These are phyloP conservation scores for Zaprionus tsacasi DNA, from an alignment of 1,140 invertebrate species.

Conservation along the genomic window DNA sequence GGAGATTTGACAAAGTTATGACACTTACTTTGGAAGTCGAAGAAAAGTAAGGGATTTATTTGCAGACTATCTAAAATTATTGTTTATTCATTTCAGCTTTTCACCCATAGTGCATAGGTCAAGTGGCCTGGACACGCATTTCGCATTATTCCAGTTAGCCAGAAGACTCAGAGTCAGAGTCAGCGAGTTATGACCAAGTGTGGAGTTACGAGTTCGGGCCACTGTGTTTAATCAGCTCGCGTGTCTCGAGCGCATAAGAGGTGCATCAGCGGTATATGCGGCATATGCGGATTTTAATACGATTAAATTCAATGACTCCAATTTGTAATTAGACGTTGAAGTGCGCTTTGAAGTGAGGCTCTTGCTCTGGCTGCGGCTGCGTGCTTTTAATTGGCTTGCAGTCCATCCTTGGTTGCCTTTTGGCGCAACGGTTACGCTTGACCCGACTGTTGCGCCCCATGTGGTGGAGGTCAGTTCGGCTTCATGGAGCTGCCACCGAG, in stretches of 20 bases:
- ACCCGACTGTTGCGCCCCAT: slow-evolving; percentile 55
- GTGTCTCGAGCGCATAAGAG: slow-evolving; percentile 73
- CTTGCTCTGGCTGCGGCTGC: slow-evolving; percentile 43
- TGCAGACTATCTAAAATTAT: too few relatives aligned
- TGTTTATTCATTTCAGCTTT: too few relatives aligned
- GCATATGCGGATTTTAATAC: slow-evolving; percentile 69
- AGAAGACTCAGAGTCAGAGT: slow-evolving; percentile 19
- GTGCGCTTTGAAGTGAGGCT: slow-evolving; percentile 37
- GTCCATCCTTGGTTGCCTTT: slow-evolving; percentile 81
- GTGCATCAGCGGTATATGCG: slow-evolving; percentile 32
- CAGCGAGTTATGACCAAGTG: slow-evolving; percentile 72
- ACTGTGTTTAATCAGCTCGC: slow-evolving; percentile 56
- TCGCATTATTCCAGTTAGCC: slow-evolving; percentile 27
- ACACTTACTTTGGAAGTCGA: too few relatives aligned
- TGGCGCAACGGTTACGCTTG: slow-evolving; percentile 82
- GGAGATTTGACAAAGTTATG: too few relatives aligned
- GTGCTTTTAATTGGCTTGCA: slow-evolving; percentile 81
- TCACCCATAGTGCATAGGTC: neutral
- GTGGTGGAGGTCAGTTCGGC: slow-evolving; percentile 60
- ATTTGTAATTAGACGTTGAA: slow-evolving; percentile 82
- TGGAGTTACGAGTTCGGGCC: slow-evolving; percentile 42
- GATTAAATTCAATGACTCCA: slow-evolving; percentile 81
- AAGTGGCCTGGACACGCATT: neutral
- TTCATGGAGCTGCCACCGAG: slow-evolving; percentile 20
- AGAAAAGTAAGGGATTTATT: too few relatives aligned